Conservation (phyloP, 2,797 vertebrate genomes). For the Pelochelys cantorii region DNA sequence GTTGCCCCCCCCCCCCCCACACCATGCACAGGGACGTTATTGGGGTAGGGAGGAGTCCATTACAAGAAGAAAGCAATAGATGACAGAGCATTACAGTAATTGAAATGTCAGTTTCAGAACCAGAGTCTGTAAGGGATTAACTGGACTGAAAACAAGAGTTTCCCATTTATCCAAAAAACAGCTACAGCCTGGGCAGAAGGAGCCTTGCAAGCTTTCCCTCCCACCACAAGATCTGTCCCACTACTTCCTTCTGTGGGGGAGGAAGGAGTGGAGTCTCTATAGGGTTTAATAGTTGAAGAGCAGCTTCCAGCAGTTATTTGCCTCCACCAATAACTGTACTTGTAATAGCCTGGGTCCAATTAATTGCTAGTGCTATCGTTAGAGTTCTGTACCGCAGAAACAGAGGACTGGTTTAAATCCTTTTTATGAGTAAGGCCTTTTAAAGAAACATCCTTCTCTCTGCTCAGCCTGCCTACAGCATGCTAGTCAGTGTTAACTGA, state of each 20-base stretch:
- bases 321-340: not conserved
- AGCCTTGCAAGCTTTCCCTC: not conserved
- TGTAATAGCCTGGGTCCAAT: not conserved
- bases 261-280: not conserved
- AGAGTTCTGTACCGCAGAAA: not conserved
- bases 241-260: not conserved
- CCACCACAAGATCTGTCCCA: not conserved
- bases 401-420: not conserved
- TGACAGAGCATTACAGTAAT: not conserved
- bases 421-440: not conserved
- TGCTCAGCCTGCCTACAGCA: not conserved
- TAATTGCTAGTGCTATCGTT: not conserved
- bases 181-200: not conserved
- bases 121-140: not conserved
- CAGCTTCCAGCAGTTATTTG: not conserved
- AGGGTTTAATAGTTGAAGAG: not conserved
- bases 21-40: not conserved
- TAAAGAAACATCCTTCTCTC: not conserved
- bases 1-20: too few species aligned
- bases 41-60: not conserved
- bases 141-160: not conserved
- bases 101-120: not conserved
- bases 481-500: accelerated
- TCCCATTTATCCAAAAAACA: not conserved
- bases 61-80: not conserved